phyloP scores from a whole-genome alignment of 2,888 invertebrate species.

The Odontothrips loti region DNA sequence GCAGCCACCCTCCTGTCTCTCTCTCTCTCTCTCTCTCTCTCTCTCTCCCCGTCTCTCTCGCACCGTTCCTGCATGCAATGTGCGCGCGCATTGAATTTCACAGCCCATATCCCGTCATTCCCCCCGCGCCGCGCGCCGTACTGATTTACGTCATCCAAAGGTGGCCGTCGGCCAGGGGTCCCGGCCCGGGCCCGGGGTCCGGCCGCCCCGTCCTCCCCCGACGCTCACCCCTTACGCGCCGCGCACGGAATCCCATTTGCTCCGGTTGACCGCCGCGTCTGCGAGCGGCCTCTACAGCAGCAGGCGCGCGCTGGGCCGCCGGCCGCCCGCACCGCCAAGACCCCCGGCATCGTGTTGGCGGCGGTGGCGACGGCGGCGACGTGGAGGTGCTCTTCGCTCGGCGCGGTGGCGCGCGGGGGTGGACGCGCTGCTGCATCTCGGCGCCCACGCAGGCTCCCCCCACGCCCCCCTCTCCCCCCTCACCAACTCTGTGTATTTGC shows the following conservation, averaged over 20 bases:
- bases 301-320: too few relatives aligned
- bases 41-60: neutral
- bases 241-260: slow-evolving; percentile 7
- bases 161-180: neutral
- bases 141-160: slow-evolving; percentile 13
- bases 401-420: neutral
- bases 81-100: slow-evolving; percentile 1
- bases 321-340: neutral
- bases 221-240: neutral
- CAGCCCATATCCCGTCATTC: slow-evolving; percentile 1
- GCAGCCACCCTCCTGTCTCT: neutral
- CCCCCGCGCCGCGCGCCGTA: neutral
- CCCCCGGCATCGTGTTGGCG: neutral
- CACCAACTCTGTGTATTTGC: too few relatives aligned
- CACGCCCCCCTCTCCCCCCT: too few relatives aligned
- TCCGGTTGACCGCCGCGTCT: neutral
- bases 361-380: neutral
- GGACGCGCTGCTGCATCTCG: neutral
- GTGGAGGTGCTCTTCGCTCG: too few relatives aligned
- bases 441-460: too few relatives aligned
- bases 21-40: slow-evolving; percentile 1
- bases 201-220: too few relatives aligned
- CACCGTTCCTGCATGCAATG: neutral
- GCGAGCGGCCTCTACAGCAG: neutral
- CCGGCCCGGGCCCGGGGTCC: neutral